Evolutionary conservation across 2,113 vertebrate species (phyloP), one percentile per base, ranked within the genome.

Genomic region (Syngnathoides biaculeatus): DNA sequence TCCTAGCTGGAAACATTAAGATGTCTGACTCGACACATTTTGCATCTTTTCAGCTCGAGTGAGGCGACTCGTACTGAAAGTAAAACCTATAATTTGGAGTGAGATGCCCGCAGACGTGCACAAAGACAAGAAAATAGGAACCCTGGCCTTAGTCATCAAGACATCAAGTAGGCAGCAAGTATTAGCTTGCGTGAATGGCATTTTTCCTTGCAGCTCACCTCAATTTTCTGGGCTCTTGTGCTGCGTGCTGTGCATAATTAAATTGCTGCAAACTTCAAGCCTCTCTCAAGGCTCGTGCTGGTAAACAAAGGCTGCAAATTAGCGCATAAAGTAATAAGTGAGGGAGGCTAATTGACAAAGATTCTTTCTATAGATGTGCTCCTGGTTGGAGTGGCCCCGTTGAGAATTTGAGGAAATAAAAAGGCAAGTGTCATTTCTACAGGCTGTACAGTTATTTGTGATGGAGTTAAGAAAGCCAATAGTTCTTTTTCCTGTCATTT

Each of bases 361-460:
- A 77, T 77, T 76, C 71, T 68, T 74, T 66, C 72, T 78, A 62
- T 62, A 11, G 35, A 76, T 84, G 76, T 78, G 72, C 64, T 79
- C 58, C 22, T 79, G 74, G 71, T 68, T 69, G 45, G 65, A 15
- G 57, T 68, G 73, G 74, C 73, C 55, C 79, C 80, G 74, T 78
- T 83, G 88, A 85, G 84, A 83, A 84, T 84, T 76, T 79, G 74
- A 75, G 82, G 76, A 85, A 80, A 84, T 80, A 64, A 47, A 84
- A 52, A 64, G 84, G 60, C 71, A 56, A 68, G 8, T 68, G 65
- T 8, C 19, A 69, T 64, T 78, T 60, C 56, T 64, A 69, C 67
- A 71, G 74, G 67, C 76, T 27, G 7, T 14, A 30, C 8, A 15
- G 53, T 56, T 13, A 56, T 56, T 50, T 8, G 4, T n/a, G 20